phyloP scores from a whole-genome alignment of 2,797 vertebrate species.

The Pempheris klunzingeri region DNA sequence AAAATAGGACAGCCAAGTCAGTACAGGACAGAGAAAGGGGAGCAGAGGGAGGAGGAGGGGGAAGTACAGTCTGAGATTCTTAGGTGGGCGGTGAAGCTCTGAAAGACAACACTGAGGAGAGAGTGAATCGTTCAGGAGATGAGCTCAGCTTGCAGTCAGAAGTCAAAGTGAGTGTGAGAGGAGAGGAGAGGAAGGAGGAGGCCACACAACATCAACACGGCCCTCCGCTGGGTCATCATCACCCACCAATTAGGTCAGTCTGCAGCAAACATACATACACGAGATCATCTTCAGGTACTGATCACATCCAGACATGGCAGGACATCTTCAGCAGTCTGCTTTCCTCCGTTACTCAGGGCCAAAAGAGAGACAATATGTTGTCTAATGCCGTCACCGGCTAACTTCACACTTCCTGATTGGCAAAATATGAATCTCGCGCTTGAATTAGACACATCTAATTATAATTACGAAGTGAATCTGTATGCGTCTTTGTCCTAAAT shows the following conservation, averaged over 20 bases:
- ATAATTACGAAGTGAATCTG: neutral
- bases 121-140: conserved; percentile 52
- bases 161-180: conserved; percentile 32
- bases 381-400: neutral
- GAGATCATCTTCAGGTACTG: conserved; percentile 20
- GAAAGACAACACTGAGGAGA: conserved; percentile 56
- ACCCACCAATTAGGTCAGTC: conserved; percentile 43
- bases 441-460: conserved; percentile 27
- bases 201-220: conserved; percentile 53
- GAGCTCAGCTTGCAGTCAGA: conserved; percentile 37
- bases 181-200: conserved; percentile 50
- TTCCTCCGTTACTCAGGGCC: neutral
- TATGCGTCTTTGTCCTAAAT: conserved; percentile 17
- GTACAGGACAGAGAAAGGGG: conserved; percentile 16
- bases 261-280: conserved; percentile 15
- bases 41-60: conserved; percentile 8
- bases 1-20: conserved; percentile 42
- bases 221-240: conserved; percentile 56
- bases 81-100: conserved; percentile 43
- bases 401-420: conserved; percentile 33
- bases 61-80: conserved; percentile 31
- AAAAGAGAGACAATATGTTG: neutral
- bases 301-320: neutral
- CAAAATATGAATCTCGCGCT: neutral
- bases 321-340: neutral